Evolutionary conservation across 2,888 invertebrate genomes (phyloP).

Genomic region (Dendrolimus pini): DNA sequence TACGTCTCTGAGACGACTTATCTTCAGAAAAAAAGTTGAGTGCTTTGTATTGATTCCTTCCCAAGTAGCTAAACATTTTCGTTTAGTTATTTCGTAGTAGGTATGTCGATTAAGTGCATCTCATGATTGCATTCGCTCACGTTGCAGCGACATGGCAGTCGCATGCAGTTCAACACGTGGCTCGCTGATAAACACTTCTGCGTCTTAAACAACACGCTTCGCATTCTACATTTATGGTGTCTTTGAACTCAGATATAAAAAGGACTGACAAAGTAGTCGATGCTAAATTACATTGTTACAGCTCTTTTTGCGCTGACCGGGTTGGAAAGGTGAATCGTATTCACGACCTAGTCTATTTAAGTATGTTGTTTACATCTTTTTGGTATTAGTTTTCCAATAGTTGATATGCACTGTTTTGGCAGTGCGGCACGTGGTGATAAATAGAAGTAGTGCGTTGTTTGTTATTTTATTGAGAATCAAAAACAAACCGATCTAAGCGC

Average conservation of each 20-base stretch:
- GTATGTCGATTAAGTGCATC: constrained; percentile 19
- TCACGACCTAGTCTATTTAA: no score
- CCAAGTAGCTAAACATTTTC: no score
- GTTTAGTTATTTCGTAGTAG: constrained; percentile 1
- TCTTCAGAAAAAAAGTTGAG: no score
- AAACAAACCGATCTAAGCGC: no score
- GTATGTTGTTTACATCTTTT: no score
- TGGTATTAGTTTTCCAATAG: no score
- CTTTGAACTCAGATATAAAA: constrained; percentile 21
- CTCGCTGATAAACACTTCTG: constrained; percentile 37
- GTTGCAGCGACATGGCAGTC: constrained; percentile 33
- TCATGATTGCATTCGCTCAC: constrained; percentile 33
- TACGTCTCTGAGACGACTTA: no score
- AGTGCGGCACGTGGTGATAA: no score
- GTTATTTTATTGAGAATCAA: no score
- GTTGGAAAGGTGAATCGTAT: background rate
- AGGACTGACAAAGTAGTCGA: constrained; percentile 10
- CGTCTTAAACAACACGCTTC: constrained; percentile 31
- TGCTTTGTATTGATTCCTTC: no score
- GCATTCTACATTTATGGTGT: constrained; percentile 19
- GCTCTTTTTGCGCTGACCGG: constrained; percentile 9
- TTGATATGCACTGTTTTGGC: no score
- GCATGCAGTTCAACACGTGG: constrained; percentile 53
- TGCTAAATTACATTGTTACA: constrained; percentile 16
- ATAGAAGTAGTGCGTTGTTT: no score